Percentiles rank a stretch among this genome's conserved stretches.
phyloP scores from a whole-genome alignment of 2,113 vertebrate species.

The Leptobrachium ailaonicum region DNA sequence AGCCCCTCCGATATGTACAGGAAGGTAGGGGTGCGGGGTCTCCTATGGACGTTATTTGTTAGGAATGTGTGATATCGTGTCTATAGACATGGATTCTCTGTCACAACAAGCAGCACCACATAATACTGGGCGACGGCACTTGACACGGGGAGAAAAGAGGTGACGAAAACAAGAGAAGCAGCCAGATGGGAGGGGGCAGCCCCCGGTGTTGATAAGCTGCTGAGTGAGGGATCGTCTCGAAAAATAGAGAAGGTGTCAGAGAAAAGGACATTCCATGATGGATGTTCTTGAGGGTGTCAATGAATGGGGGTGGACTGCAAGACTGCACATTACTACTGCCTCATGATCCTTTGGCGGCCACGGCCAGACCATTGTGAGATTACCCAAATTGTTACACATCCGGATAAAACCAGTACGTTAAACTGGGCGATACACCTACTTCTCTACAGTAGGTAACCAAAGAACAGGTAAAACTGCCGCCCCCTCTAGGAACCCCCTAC shows the following conservation, averaged over 20 bases:
- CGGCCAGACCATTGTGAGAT: no score
- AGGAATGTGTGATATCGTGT: conserved; percentile 21
- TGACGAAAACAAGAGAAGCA: conserved; percentile 15
- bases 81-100: conserved; percentile 16
- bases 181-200: not conserved
- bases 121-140: not conserved
- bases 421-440: no score
- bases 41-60: not conserved
- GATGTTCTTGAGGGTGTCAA: conserved; percentile 9
- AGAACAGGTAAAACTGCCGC: no score
- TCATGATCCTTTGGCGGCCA: not conserved
- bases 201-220: conserved; percentile 12
- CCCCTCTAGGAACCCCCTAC: no score
- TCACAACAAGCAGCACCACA: conserved; percentile 31
- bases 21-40: conserved; percentile 3
- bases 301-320: not conserved
- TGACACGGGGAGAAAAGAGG: conserved; percentile 24
- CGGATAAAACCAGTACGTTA: no score
- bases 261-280: not conserved
- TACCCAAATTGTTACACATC: no score
- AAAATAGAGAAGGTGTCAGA: conserved; percentile 8
- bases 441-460: no score
- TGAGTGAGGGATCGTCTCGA: conserved; percentile 27
- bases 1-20: no score
- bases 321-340: not conserved